Conservation (phyloP, 2,797 vertebrate genomes). For the Propithecus deckenii region DNA sequence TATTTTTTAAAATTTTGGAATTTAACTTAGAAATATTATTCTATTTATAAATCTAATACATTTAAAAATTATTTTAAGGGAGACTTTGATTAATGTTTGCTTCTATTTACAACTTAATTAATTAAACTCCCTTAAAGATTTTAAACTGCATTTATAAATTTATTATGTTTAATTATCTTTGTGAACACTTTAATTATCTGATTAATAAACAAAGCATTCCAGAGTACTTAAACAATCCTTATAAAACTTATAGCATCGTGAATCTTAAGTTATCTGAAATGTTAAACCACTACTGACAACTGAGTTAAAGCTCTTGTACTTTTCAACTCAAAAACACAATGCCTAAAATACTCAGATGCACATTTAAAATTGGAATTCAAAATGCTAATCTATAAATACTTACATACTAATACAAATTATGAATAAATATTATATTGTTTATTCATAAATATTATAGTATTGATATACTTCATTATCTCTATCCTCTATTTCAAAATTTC, state of each 20-base stretch:
- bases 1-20: background rate
- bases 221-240: constrained; percentile 8
- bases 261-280: constrained; percentile 11
- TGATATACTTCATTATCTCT: background rate
- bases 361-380: constrained; percentile 23
- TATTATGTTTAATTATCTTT: constrained; percentile 59
- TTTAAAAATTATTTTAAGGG: constrained; percentile 18
- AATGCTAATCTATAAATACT: background rate
- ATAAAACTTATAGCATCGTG: constrained; percentile 14
- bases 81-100: constrained; percentile 50
- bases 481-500: background rate
- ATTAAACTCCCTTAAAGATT: constrained; percentile 63
- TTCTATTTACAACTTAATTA: constrained; percentile 59
- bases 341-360: background rate
- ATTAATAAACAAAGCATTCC: constrained; percentile 42
- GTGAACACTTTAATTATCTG: constrained; percentile 62
- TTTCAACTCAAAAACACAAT: background rate
- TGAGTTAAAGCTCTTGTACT: background rate
- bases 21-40: constrained; percentile 32
- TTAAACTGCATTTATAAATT: constrained; percentile 57
- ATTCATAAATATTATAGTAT: background rate
- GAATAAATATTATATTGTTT: too few relatives aligned
- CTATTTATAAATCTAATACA: background rate
- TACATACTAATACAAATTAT: background rate
- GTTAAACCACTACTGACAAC: background rate